A percentile compares a stretch with the other conserved stretches of the same genome.
phyloP scores from a whole-genome alignment of 2,113 vertebrate species.

The Mungos mungo region DNA sequence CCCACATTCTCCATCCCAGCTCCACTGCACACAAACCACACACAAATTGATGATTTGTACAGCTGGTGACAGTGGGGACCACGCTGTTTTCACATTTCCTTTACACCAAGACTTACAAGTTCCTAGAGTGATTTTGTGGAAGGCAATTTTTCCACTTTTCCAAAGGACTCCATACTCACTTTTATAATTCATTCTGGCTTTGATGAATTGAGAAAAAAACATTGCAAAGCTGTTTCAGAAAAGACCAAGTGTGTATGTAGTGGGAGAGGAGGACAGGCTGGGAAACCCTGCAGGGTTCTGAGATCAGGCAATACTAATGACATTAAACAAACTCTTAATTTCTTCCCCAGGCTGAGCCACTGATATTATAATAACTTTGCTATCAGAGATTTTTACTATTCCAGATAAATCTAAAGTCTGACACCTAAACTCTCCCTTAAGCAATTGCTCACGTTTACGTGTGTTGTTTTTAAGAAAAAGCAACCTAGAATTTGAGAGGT shows the following conservation, averaged over 20 bases:
- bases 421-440: not conserved
- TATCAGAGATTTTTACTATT: not conserved
- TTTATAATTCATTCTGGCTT: not conserved
- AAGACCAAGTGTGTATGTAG: not conserved
- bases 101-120: constrained; percentile 32
- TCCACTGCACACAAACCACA: not conserved
- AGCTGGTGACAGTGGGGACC: not conserved
- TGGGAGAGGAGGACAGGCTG: not conserved
- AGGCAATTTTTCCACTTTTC: not conserved
- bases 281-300: not conserved
- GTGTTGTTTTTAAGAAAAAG: not conserved
- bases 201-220: not conserved
- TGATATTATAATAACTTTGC: not conserved
- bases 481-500: not conserved
- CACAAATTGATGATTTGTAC: not conserved
- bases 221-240: not conserved
- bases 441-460: not conserved
- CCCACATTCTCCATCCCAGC: not conserved
- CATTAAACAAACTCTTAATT: fast-evolving
- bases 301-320: not conserved
- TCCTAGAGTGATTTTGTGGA: not conserved
- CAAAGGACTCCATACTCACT: fast-evolving
- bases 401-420: not conserved
- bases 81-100: fast-evolving
- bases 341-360: not conserved